A percentile compares a stretch with the other conserved stretches of the same genome.
These are phyloP conservation scores for Heterodera filipjevi DNA, from an alignment of 2,888 invertebrate species.

Conservation along the genomic window DNA sequence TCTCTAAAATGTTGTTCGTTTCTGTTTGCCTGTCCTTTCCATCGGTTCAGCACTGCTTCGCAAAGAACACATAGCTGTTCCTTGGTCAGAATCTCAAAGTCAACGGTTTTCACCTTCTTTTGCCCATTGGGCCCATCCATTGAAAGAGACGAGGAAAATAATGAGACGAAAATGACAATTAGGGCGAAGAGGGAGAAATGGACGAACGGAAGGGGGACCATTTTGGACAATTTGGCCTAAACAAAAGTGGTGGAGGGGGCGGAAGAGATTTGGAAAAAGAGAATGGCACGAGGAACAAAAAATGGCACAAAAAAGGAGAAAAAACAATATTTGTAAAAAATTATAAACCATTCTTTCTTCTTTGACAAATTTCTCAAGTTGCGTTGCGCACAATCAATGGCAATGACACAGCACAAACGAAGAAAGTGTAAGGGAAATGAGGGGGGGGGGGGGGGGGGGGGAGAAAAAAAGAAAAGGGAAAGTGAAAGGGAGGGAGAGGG, in stretches of 20 bases:
- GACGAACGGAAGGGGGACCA: not conserved
- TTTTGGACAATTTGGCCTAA: not conserved
- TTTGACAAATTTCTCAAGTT: not conserved
- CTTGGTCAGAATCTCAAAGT: not conserved
- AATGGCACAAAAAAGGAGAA: not conserved
- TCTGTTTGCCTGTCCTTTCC: not conserved
- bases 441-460: no score
- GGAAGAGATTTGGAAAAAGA: not conserved
- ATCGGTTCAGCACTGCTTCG: not conserved
- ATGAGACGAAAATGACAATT: not conserved
- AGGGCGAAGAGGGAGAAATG: not conserved
- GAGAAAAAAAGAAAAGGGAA: no score
- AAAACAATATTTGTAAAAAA: no score
- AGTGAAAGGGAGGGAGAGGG: no score
- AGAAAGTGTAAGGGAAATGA: no score
- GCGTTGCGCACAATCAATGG: no score
- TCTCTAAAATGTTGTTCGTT: constrained; percentile 1
- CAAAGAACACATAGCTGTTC: constrained; percentile 10
- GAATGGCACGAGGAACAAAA: not conserved
- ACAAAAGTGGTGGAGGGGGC: not conserved
- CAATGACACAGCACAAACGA: no score
- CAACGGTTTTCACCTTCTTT: not conserved
- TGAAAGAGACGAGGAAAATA: not conserved
- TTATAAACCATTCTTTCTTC: not conserved
- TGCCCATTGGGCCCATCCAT: not conserved